Base-by-base conservation (phyloP, 2,113 vertebrate species). In the Garra rufa region DNA sequence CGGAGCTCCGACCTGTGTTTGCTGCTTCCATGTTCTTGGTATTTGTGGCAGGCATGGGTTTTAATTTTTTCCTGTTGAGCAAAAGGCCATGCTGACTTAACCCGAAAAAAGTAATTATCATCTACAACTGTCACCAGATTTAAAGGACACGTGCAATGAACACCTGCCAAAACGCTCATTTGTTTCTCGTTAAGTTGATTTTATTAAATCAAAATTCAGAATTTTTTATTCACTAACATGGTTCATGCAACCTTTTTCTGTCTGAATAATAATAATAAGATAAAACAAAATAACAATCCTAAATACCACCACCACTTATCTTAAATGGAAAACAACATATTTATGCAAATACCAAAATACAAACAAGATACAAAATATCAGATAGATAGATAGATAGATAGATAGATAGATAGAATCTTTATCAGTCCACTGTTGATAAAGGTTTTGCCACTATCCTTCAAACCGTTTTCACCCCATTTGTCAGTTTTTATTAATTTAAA, bases 41-140 rank as follows among this genome's bases (percentile, higher is more conserved):
- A 69, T 85, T 50, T 83, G 28, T 88, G 46, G 15, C 67, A 2
- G 21, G 50, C 1, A 55, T 48, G 78, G 38, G 50, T 34, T 61
- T 76, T n/a, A 44, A 65, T 21, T 82, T 13, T n/a, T 15, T 61
- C 7, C 43, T 24, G 10, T 3, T 30, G 76, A 55, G 3, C 17
- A 19, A 52, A 52, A 52, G 46, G 7, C 15, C 65, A 71, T 30
- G 38, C 67, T 57, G 61, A 67, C 52, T 57, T 15, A n/a, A 48
- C 17, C 67, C 6, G 17, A 3, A 41, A 21, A n/a, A 26, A 48
- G n/a, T 17, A 26, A 38, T 19, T 9, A 41, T n/a, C 38, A 21
- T 71, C 52, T 38, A 26, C 11, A 28, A 6, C 67, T 34, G 7
- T 67, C 28, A 0, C 57, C 5, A 13, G 9, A 26, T 61, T 13